Percentiles rank a stretch among this genome's conserved stretches.
Conservation (phyloP, 2,888 invertebrate species). For the Atrina japonica region DNA sequence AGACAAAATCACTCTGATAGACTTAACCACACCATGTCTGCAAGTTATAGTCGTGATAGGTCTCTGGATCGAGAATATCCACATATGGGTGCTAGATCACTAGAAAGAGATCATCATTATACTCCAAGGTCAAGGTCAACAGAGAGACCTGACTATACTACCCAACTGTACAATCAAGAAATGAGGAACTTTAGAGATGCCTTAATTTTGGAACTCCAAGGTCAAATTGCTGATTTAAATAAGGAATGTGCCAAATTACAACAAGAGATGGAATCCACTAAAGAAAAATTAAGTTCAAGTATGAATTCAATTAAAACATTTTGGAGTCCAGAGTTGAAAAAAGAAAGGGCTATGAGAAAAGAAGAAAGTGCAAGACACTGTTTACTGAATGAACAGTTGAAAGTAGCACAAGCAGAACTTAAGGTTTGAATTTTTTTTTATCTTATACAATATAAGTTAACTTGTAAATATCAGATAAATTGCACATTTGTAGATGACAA, state of each 20-base stretch:
- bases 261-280: constrained; percentile 85
- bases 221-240: constrained; percentile 96
- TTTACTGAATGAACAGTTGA: constrained; percentile 97
- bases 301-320: constrained; percentile 99
- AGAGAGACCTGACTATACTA: constrained; percentile 69
- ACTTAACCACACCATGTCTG: constrained; percentile 38
- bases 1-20: constrained; percentile 19
- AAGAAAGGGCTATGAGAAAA: constrained; percentile 96
- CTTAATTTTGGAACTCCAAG: constrained; percentile 78
- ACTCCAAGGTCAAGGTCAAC: constrained; percentile 71
- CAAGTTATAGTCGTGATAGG: constrained; percentile 81
- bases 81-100: constrained; percentile 78
- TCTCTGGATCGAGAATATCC: constrained; percentile 85
- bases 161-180: constrained; percentile 57
- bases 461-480: too few relatives aligned
- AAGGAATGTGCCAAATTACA: constrained; percentile 90
- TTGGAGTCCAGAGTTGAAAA: constrained; percentile 99
- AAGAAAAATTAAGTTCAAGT: constrained; percentile 97
- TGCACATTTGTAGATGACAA: too few relatives aligned
- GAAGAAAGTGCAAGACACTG: constrained; percentile 99
- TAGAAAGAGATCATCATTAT: constrained; percentile 74
- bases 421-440: constrained; percentile 87
- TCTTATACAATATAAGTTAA: too few relatives aligned
- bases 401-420: constrained; percentile 96
- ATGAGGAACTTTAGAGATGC: constrained; percentile 68